Percentiles rank a stretch among this genome's conserved stretches.
Evolutionary conservation across 2,113 vertebrate genomes (phyloP).

Genomic region (Dromaius novaehollandiae): DNA sequence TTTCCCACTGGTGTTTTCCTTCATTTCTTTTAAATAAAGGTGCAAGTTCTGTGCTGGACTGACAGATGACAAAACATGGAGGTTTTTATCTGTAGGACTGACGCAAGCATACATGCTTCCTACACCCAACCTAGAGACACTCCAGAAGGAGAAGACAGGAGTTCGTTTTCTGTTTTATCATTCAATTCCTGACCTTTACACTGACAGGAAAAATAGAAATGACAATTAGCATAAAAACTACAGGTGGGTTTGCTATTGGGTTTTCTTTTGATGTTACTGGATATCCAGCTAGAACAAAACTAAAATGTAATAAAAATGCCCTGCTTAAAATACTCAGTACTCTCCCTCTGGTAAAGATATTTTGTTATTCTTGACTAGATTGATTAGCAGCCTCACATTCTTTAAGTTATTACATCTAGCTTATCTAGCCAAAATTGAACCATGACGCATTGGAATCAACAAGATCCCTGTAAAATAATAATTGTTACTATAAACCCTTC

Average conservation of each 20-base stretch:
- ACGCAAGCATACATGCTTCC: not conserved
- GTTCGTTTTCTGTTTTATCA: constrained; percentile 12
- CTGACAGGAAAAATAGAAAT: not conserved
- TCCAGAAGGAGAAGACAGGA: not conserved
- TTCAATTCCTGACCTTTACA: not conserved
- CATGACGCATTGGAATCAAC: not conserved
- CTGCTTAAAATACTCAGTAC: not conserved
- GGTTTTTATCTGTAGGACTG: not conserved
- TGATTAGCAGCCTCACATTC: not conserved
- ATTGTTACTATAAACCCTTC: not conserved
- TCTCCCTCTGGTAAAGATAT: not conserved
- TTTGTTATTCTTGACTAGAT: not conserved
- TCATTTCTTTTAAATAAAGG: not conserved
- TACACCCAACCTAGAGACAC: not conserved
- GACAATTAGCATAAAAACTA: not conserved
- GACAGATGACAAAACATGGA: not conserved
- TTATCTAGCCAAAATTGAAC: not conserved
- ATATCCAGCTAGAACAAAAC: not conserved
- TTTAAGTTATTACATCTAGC: not conserved
- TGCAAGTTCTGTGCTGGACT: not conserved
- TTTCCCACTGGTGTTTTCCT: not conserved
- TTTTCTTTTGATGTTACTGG: not conserved
- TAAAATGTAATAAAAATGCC: not conserved
- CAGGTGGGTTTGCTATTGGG: not conserved
- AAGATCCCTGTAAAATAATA: not conserved